Evolutionary conservation across 2,113 vertebrate genomes (phyloP), one percentile per base, ranked within the genome.

Genomic region (Atherinomorus stipes): DNA sequence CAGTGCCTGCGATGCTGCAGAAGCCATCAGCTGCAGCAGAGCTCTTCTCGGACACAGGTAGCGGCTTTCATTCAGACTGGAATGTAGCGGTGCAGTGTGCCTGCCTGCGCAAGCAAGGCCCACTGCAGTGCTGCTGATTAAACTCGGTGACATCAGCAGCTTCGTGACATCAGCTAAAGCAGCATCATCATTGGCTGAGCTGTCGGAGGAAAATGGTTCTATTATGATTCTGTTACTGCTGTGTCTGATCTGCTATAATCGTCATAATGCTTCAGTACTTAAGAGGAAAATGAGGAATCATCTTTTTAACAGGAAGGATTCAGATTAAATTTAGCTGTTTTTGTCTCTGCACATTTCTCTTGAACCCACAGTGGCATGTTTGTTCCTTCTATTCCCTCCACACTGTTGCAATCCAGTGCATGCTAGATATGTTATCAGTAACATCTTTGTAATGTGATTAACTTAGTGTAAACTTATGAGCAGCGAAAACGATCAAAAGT

Each of bases 81-180:
- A 71, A 62, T 28, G 37, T 22, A 42, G 72, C 64, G 84, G 74
- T 63, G 71, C 64, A 50, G 64, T 3, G 49, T 25, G 31, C 51
- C 45, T 61, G 31, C 72, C 62, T 88, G 71, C 63, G 68, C 73
- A 56, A 79, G 74, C 64, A 34, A 21, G 71, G 50, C 64, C 60
- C 63, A 23, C 85, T 84, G 84, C 84, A 75, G 84, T 53, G 78
- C 80, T 60, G 73, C 80, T 84, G 80, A 84, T 91, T 87, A 80
- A 78, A 80, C 75, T 23, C 64, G 7, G 65, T 74, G 80, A 83
- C 76, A 40, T 80, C 81, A 85, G 66, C 71, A 60, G 56, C 42
- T 19, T 10, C 37, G 54, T 71, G 80, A 85, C 80, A 25, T 72
- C 61, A 73, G 47, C 64, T 2, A 3, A 37, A 80, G 71, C 60